Percentiles rank a stretch among this genome's conserved stretches.
Evolutionary conservation across 2,113 vertebrate genomes (phyloP).

Genomic region (Pantherophis guttatus): DNA sequence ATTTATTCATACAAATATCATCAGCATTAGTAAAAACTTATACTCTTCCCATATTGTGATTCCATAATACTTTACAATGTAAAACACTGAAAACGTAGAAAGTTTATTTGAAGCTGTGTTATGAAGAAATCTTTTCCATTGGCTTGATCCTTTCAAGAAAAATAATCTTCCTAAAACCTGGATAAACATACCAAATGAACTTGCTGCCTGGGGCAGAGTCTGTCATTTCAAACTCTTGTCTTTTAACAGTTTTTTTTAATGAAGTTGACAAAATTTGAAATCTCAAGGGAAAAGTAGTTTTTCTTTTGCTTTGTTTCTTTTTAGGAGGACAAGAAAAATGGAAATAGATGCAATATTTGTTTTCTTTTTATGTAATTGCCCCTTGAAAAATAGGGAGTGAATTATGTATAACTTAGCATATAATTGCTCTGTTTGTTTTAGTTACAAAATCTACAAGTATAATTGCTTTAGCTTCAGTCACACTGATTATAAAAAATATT

Average conservation of each 20-base stretch:
- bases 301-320: not conserved
- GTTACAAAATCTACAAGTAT: constrained; percentile 15
- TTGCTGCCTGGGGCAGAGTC: not conserved
- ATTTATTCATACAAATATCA: not conserved
- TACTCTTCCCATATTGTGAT: not conserved
- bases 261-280: not conserved
- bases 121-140: not conserved
- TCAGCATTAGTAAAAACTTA: not conserved
- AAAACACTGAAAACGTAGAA: not conserved
- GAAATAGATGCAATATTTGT: not conserved
- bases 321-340: not conserved
- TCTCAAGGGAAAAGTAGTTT: not conserved
- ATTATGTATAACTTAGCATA: constrained; percentile 10
- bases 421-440: not conserved
- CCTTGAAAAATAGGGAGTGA: not conserved
- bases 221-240: not conserved
- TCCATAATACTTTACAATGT: not conserved
- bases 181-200: not conserved
- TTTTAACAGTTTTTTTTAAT: not conserved
- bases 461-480: not conserved
- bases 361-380: not conserved
- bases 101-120: not conserved
- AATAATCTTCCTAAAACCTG: not conserved
- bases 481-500: not conserved
- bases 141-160: not conserved